phyloP scores from a whole-genome alignment of 2,113 vertebrate species.

The Cyanocitta stelleri region DNA sequence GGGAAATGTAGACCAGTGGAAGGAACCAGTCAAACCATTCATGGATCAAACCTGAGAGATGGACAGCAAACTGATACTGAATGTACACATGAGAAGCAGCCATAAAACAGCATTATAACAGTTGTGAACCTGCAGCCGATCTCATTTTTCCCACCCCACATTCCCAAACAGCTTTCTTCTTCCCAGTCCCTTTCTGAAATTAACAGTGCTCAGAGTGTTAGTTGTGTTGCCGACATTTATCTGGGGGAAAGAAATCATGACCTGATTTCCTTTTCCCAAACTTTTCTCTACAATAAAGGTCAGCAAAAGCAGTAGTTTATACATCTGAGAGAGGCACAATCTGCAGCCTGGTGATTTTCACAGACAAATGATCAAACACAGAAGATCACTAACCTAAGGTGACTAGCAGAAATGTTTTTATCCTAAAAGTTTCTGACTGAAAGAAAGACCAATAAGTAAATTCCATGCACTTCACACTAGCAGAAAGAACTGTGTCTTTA shows the following conservation, averaged over 20 bases:
- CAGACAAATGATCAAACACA: not conserved
- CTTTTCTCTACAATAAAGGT: not conserved
- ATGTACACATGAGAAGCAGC: not conserved
- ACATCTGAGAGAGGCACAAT: not conserved
- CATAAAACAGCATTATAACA: not conserved
- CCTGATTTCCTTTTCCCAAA: not conserved
- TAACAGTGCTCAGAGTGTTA: not conserved
- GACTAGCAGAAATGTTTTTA: not conserved
- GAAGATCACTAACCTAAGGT: not conserved
- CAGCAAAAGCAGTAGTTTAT: not conserved
- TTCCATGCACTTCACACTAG: not conserved
- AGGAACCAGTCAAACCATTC: not conserved
- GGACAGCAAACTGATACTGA: not conserved
- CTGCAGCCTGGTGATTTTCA: not conserved
- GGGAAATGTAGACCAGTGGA: not conserved
- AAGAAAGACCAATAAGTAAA: not conserved
- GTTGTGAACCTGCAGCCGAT: not conserved
- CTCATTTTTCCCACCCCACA: not conserved
- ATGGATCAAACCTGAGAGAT: not conserved
- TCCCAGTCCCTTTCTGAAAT: not conserved
- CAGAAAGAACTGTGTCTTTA: not conserved
- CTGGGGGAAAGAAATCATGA: not conserved
- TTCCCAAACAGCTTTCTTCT: not conserved
- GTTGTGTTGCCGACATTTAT: not conserved
- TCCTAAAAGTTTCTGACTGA: not conserved